Evolutionary conservation across 23 tunicate species (phyloP).

Genomic region (Styela clava): DNA sequence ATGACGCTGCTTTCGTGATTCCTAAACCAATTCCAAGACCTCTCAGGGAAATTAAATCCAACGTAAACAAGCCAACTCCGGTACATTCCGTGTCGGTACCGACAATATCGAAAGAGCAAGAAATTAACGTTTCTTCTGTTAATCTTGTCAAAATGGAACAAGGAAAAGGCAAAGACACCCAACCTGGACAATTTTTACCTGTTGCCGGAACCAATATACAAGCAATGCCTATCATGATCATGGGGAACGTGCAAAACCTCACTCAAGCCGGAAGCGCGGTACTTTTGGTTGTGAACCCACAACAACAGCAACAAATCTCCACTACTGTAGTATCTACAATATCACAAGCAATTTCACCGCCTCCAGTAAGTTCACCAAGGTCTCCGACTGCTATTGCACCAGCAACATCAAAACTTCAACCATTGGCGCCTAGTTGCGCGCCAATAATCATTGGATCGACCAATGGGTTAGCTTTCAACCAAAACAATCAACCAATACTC

Average conservation of each 20-base stretch:
- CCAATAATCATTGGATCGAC: not conserved
- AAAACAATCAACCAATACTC: not conserved
- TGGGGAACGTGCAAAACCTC: conserved; percentile 81
- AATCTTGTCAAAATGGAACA: conserved; percentile 42
- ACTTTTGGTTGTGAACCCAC: conserved; percentile 76
- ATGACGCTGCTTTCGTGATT: not conserved
- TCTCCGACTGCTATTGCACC: conserved; percentile 23
- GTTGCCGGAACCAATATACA: conserved; percentile 70
- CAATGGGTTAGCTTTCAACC: not conserved
- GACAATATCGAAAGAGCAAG: conserved; percentile 46
- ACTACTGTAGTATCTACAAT: not conserved
- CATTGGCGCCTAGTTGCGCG: conserved; percentile 14
- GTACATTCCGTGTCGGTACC: conserved; percentile 27
- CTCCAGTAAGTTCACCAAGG: conserved; percentile 10
- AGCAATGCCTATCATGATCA: conserved; percentile 93
- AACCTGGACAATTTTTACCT: conserved; percentile 52
- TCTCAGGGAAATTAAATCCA: conserved; percentile 28
- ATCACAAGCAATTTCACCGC: conserved; percentile 18
- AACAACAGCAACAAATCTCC: not conserved
- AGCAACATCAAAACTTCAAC: conserved; percentile 14
- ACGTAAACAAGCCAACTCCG: not conserved
- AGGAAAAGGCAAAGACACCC: not conserved
- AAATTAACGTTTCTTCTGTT: conserved; percentile 38
- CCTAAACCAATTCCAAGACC: conserved; percentile 8
- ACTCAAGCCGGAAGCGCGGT: conserved; percentile 75